Evolutionary conservation across 2,113 vertebrate species (phyloP), one percentile per base, ranked within the genome.

Genomic region (Mionectes macconnelli): DNA sequence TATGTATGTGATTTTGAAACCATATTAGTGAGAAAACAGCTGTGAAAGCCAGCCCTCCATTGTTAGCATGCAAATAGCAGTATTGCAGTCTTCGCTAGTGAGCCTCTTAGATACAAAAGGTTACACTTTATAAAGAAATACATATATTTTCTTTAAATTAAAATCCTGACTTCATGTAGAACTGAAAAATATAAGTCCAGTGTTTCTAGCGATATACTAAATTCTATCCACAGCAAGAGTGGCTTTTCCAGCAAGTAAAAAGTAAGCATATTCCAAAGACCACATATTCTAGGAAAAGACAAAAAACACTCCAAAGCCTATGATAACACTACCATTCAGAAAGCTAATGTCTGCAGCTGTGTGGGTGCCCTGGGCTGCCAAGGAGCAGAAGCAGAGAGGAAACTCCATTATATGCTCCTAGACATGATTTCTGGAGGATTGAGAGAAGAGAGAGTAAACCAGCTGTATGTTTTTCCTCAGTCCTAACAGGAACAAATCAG

Each of bases 221-320:
- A 35, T 86, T 82, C 86, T 79, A 39, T 68, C 10, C 9, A 33
- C 6, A 8, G 14, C 5, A 31, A 5, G 52, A 47, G 30, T 56
- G 37, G 3, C 52, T 74, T 90, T 87, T 66, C 37, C 45, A 62
- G 8, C 7, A 72, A 60, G 7, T 3, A 83, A 80, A 75, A 2
- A 59, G 3, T 12, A 75, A 70, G 4, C 3, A 4, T 55, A 45
- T 67, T 88, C 27, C 17, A 33, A 81, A 70, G 16, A 28, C 2
- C 9, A 10, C 45, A 18, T n/a, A 50, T 28, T 70, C 37, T 55
- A 30, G 33, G 28, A 67, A 66, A 79, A 66, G 1, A 3, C 13
- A 18, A 56, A 74, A 55, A 11, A 0, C 8, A 59, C 2, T 9
- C 4, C 28, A 64, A 63, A 24, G 9, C 7, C 12, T 47, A 1